Evolutionary conservation across 2,797 vertebrate species (phyloP).

Genomic region (Podarcis lilfordi): DNA sequence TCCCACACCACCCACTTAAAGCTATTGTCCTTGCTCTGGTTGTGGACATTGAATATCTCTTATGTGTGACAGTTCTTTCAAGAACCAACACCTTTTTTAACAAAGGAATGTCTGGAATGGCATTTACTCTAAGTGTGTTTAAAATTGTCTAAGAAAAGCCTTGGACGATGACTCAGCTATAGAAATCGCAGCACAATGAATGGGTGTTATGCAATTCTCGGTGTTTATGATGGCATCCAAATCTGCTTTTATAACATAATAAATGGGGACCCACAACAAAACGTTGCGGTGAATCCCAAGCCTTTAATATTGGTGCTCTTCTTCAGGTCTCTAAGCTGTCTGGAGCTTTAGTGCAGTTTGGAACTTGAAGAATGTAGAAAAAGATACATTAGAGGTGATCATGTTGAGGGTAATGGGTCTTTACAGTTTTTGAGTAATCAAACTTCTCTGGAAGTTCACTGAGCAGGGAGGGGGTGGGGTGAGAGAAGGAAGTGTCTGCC

Average conservation of each 20-base stretch:
- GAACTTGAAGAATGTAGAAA: not conserved
- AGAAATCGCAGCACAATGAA: not conserved
- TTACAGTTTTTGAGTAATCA: not conserved
- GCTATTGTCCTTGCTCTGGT: not conserved
- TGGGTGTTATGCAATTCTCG: not conserved
- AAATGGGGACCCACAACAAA: not conserved
- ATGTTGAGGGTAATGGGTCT: not conserved
- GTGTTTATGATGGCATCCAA: not conserved
- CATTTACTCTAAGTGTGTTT: not conserved
- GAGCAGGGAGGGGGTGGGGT: too few relatives aligned
- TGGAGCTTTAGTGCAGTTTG: not conserved
- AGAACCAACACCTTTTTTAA: not conserved
- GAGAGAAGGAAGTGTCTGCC: too few relatives aligned
- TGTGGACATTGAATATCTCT: not conserved
- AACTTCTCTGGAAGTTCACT: too few relatives aligned
- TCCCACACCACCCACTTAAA: not conserved
- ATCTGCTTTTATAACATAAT: not conserved
- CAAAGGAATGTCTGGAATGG: not conserved
- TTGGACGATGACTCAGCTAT: not conserved
- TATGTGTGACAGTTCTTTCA: not conserved
- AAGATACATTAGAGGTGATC: not conserved
- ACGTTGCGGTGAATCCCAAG: not conserved
- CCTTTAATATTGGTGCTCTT: not conserved
- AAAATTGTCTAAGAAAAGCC: slow-evolving; percentile 17
- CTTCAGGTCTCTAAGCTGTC: not conserved